phyloP scores from a whole-genome alignment of 2,113 vertebrate species.

The Heptranchias perlo region DNA sequence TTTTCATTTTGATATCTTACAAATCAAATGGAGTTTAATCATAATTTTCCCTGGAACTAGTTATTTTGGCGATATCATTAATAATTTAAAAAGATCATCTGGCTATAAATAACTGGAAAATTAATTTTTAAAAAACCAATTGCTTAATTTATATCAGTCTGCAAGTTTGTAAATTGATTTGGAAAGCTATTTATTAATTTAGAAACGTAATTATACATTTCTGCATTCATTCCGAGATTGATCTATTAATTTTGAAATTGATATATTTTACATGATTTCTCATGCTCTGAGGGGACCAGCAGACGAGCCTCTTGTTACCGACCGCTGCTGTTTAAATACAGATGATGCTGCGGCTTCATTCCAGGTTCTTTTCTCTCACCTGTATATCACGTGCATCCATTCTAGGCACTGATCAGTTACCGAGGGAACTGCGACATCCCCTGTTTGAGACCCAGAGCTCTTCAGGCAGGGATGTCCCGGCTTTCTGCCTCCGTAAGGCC shows the following conservation, averaged over 20 bases:
- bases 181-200: constrained; percentile 32
- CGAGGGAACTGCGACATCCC: neutral
- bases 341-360: neutral
- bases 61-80: constrained; percentile 27
- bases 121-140: constrained; percentile 30
- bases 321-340: neutral
- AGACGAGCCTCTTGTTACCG: neutral
- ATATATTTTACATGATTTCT: constrained; percentile 14
- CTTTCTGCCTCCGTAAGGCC: neutral
- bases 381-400: neutral
- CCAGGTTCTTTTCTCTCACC: neutral
- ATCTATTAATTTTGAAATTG: constrained; percentile 37
- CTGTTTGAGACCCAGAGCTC: neutral
- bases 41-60: constrained; percentile 32
- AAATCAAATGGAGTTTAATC: constrained; percentile 25
- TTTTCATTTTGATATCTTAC: constrained; percentile 32
- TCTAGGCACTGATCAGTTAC: neutral
- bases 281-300: neutral
- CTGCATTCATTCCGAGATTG: constrained; percentile 20
- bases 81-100: constrained; percentile 24
- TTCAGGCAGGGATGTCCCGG: neutral
- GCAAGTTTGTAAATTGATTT: constrained; percentile 36
- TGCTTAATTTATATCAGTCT: constrained; percentile 29
- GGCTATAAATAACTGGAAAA: constrained; percentile 36
- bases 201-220: constrained; percentile 19